Evolutionary conservation across 2,888 invertebrate species (phyloP).

Genomic region (Campaea margaritaria): DNA sequence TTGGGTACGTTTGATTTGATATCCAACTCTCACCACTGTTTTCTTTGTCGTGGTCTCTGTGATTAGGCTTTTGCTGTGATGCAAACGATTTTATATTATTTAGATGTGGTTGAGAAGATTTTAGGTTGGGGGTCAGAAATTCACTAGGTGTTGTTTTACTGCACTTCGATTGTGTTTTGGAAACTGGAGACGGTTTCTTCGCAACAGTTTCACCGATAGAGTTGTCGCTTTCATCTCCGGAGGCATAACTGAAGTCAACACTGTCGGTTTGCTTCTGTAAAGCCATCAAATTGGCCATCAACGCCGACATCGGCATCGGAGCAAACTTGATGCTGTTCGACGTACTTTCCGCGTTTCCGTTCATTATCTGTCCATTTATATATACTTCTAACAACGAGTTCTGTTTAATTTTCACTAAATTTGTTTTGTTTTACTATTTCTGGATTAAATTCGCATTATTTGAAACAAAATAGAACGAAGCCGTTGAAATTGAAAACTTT

Average conservation of each 20-base stretch:
- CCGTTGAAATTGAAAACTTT: neutral
- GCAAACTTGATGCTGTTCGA: constrained; percentile 76
- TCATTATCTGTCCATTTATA: constrained; percentile 54
- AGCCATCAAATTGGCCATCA: constrained; percentile 73
- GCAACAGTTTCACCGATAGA: constrained; percentile 63
- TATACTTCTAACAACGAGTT: constrained; percentile 2
- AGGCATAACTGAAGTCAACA: constrained; percentile 64
- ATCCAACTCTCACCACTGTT: constrained; percentile 54
- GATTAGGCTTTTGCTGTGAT: constrained; percentile 62
- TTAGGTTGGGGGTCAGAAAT: constrained; percentile 60
- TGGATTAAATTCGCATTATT: neutral
- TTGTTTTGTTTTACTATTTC: no score
- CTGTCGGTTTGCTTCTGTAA: constrained; percentile 60
- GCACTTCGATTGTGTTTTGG: constrained; percentile 37
- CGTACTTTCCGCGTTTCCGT: constrained; percentile 69
- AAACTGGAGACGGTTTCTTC: constrained; percentile 52
- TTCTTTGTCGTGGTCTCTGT: constrained; percentile 64
- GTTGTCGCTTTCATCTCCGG: constrained; percentile 70
- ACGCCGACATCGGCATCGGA: constrained; percentile 78
- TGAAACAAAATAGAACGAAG: neutral
- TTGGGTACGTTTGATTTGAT: constrained; percentile 57
- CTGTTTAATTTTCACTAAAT: neutral
- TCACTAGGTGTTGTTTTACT: constrained; percentile 43
- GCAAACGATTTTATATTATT: constrained; percentile 55
- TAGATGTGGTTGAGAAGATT: constrained; percentile 48